A percentile compares a stretch with the other conserved stretches of the same genome.
Evolutionary conservation across 2,888 invertebrate species (phyloP).

Genomic region (Nasonia oneida): DNA sequence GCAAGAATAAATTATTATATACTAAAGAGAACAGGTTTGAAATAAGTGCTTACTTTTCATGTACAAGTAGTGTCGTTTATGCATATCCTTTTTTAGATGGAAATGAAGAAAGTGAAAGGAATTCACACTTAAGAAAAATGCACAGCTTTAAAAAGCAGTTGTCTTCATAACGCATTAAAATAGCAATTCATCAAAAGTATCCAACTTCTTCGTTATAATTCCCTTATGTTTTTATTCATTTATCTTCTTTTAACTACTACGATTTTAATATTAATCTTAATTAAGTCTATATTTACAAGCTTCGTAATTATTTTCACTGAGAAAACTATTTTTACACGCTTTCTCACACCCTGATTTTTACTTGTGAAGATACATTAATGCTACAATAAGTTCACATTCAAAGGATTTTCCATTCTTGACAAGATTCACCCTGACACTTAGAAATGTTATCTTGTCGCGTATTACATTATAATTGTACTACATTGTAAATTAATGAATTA

Average conservation of each 20-base stretch:
- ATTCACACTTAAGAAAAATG: constrained; percentile 14
- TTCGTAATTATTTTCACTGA: constrained; percentile 10
- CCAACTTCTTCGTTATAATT: background rate
- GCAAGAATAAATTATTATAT: constrained; percentile 29
- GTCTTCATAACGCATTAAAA: constrained; percentile 18
- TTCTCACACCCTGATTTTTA: constrained; percentile 18
- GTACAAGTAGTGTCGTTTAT: constrained; percentile 14
- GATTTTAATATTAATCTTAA: constrained; percentile 33
- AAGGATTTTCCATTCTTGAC: background rate
- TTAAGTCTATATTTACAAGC: constrained; percentile 48
- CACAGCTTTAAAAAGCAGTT: constrained; percentile 22
- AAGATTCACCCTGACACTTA: background rate
- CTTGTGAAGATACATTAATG: constrained; percentile 11
- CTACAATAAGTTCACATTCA: background rate
- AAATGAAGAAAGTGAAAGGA: constrained; percentile 4
- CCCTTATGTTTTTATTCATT: constrained; percentile 1
- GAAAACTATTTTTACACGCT: constrained; percentile 8
- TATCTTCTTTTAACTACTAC: constrained; percentile 21
- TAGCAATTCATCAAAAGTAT: constrained; percentile 9
- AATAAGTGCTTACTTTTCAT: background rate
- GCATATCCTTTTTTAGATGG: constrained; percentile 8
- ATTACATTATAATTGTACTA: constrained; percentile 8
- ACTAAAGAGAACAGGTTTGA: constrained; percentile 6
- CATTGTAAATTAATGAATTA: background rate
- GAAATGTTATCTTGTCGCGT: background rate